phyloP scores from a whole-genome alignment of 2,113 vertebrate genomes.

The Paraplagusia blochii region DNA sequence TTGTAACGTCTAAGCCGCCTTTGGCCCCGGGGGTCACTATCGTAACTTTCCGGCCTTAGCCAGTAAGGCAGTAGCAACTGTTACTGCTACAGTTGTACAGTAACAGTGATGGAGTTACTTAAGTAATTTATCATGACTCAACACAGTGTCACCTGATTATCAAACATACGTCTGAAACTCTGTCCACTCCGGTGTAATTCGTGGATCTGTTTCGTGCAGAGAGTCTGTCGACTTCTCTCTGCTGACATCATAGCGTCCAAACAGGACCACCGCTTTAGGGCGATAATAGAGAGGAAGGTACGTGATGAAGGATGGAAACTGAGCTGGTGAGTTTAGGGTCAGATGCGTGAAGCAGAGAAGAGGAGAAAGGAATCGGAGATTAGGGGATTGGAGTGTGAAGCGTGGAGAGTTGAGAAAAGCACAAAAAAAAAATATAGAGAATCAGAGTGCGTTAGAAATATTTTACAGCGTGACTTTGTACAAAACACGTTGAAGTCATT shows the following conservation, averaged over 20 bases:
- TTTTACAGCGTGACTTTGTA: not conserved
- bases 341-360: slow-evolving; percentile 25
- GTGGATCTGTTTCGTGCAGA: too few relatives aligned
- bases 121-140: too few relatives aligned
- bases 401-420: not conserved
- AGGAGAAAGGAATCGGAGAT: slow-evolving; percentile 7
- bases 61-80: too few relatives aligned
- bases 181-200: too few relatives aligned
- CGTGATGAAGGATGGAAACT: slow-evolving; percentile 43
- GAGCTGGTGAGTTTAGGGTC: slow-evolving; percentile 31
- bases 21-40: too few relatives aligned
- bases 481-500: slow-evolving; percentile 12
- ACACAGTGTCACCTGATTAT: too few relatives aligned
- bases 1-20: too few relatives aligned
- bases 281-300: slow-evolving; percentile 24
- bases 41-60: too few relatives aligned
- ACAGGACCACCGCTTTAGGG: too few relatives aligned
- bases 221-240: not conserved
- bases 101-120: too few relatives aligned
- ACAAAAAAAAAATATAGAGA: slow-evolving; percentile 3
- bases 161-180: too few relatives aligned
- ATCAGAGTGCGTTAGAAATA: not conserved
- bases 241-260: slow-evolving; percentile 11
- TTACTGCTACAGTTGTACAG: too few relatives aligned
- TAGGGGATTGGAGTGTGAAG: slow-evolving; percentile 13